Base-by-base conservation (phyloP, 2,113 vertebrate genomes). In the Apus apus region DNA sequence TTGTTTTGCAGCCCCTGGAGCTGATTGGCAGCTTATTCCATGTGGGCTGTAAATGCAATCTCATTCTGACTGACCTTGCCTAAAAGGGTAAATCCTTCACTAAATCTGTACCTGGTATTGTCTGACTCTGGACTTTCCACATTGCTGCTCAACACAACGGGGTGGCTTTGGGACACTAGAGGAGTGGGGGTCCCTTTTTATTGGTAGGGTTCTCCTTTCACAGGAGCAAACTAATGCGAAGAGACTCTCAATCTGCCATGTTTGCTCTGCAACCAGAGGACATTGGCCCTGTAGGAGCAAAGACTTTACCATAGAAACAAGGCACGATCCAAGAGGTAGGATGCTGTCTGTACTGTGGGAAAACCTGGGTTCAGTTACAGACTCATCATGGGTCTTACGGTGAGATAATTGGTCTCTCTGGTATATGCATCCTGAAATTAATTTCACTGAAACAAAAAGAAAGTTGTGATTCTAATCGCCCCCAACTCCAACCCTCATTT, bases 81-180 rank as follows among this genome's bases (percentile, higher is more conserved):
- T 43, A 19, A 22, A 12, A 56, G 29, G 29, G 26, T 87, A 81
- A 67, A 87, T 50, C 43, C 38, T 22, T 67, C 32, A 4, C 43
- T 71, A 67, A 77, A 67, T 18, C n/a, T 25, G 32, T 32, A 3
- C 1, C 1, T 27, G 29, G 62, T 7, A 4, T 34, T 30, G 17
- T 30, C 67, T 62, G 71, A 8, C 72, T 70, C 65, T 17, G 18
- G 23, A 13, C 26, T 43, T 60, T 18, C 54, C 26, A 4, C 6
- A 1, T 5, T 23, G 11, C 40, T 53, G 22, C 13, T 34, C 34
- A 32, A 0, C 1, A 0, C 2, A 17, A 32, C 10, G 23, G 30
- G 13, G 9, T 76, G 66, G 48, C 45, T 65, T 61, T 57, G 61
- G 83, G 54, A 26, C 3, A 3, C 18, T 18, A 18, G 32, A 48